A percentile compares a stretch with the other conserved stretches of the same genome.
These are phyloP conservation scores for Lindbergichthys nudifrons DNA, from an alignment of 2,797 vertebrate species.

Conservation along the genomic window DNA sequence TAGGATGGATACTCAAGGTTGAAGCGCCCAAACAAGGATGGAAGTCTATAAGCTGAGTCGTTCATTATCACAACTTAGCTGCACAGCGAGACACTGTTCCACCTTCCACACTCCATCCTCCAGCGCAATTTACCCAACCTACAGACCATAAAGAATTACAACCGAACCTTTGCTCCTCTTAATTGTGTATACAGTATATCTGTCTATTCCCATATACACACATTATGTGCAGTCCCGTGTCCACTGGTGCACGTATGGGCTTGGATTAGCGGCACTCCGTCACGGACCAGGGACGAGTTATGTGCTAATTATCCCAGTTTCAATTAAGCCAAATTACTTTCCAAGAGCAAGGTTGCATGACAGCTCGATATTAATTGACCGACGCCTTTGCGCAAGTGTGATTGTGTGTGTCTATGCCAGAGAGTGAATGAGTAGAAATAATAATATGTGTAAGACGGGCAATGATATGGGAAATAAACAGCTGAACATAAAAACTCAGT, in stretches of 20 bases:
- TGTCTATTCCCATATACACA: constrained; percentile 7
- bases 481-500: background rate
- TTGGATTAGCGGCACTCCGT: constrained; percentile 28
- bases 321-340: constrained; percentile 54
- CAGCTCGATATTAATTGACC: constrained; percentile 48
- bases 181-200: constrained; percentile 5
- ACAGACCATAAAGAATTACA: background rate
- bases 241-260: constrained; percentile 28
- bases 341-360: constrained; percentile 46
- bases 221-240: constrained; percentile 11
- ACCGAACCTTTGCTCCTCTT: background rate
- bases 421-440: background rate
- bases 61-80: constrained; percentile 27
- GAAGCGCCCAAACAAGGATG: constrained; percentile 5
- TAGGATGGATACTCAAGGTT: constrained; percentile 34
- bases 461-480: background rate
- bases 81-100: constrained; percentile 3
- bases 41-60: background rate
- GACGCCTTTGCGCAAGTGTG: background rate
- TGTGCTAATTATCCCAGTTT: constrained; percentile 50
- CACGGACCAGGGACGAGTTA: constrained; percentile 27
- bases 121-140: background rate
- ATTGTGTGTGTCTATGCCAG: background rate
- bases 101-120: background rate
- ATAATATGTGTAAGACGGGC: background rate